Evolutionary conservation across 2,888 invertebrate genomes (phyloP), one percentile per base, ranked within the genome.

Genomic region (Drosophila yooni): DNA sequence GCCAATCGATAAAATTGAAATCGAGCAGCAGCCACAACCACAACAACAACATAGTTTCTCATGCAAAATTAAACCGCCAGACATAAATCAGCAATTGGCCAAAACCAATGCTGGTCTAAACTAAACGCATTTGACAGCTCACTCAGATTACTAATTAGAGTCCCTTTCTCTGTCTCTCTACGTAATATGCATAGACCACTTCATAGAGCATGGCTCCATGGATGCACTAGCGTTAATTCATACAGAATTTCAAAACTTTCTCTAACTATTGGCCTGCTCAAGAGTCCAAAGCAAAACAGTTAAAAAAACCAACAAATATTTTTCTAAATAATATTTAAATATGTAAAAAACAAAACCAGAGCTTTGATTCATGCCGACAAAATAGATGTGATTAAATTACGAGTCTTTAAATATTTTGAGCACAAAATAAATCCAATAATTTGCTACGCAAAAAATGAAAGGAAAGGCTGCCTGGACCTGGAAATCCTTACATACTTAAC

Each of bases 1-100:
- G 54, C 29, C 65, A 53, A 70, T 64, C 68, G 74, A 76, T 80
- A 74, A 67, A 70, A 72, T 70, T 79, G 69, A 62, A 72, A 73
- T 40, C 54, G 63, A 54, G 29, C 13, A 52, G 33, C 59, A 46
- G 25, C 21, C 48, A 33, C 40, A 66, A 63, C 21, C 36, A 58
- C 48, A 71, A 48, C 46, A 54, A 11, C 29, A 51, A 21, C 54
- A 43, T 13, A 27, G 48, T 46, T 40, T 43, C n/a, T 29, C 38
- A 52, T 54, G 61, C 73, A 57, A n/a, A 64, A 58, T 68, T 53
- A 48, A 33, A 10, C 60, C 50, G 46, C 38, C 61, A 56, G 38
- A 25, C 84, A 75, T 82, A 78, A 83, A 75, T 79, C 75, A 68
- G 56, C 21, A 60, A 50, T 34, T 53, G 29, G 15, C 51, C 57